These are phyloP conservation scores for Anguilla japonica DNA, from an alignment of 2,113 vertebrate genomes.

Conservation along the genomic window DNA sequence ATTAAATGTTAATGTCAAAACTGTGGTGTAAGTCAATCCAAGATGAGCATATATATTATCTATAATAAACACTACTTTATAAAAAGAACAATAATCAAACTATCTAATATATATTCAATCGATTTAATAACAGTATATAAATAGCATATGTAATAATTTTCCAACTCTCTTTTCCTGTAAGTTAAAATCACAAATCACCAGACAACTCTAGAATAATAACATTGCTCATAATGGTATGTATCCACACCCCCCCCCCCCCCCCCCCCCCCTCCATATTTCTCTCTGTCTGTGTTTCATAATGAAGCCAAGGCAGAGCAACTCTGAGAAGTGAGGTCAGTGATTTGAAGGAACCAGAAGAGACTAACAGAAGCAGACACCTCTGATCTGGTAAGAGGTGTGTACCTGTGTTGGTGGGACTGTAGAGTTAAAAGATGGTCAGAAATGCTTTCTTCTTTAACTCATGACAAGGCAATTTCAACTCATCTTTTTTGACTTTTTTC, in stretches of 20 bases:
- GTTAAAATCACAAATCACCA: background rate
- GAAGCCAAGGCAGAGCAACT: background rate
- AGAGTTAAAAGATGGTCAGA: too few relatives aligned
- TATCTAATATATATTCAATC: too few relatives aligned
- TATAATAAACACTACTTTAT: too few relatives aligned
- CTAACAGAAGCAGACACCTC: background rate
- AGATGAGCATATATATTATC: too few relatives aligned
- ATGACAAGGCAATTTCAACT: too few relatives aligned
- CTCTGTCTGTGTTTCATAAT: background rate
- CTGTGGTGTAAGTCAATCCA: too few relatives aligned
- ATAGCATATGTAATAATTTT: too few relatives aligned
- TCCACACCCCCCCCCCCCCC: background rate
- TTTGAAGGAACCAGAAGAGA: background rate
- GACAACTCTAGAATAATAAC: background rate
- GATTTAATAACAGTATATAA: too few relatives aligned
- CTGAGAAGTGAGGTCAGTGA: background rate
- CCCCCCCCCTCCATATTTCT: background rate
- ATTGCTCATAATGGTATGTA: background rate
- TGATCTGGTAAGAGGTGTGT: background rate
- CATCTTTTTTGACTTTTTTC: too few relatives aligned
- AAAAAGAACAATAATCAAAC: too few relatives aligned
- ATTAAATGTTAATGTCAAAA: too few relatives aligned
- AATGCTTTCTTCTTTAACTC: too few relatives aligned
- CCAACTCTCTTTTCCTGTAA: background rate
- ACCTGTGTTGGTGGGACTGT: background rate